Percentiles rank a stretch among this genome's conserved stretches.
Evolutionary conservation across 2,797 vertebrate genomes (phyloP).

Genomic region (Psittacula echo): DNA sequence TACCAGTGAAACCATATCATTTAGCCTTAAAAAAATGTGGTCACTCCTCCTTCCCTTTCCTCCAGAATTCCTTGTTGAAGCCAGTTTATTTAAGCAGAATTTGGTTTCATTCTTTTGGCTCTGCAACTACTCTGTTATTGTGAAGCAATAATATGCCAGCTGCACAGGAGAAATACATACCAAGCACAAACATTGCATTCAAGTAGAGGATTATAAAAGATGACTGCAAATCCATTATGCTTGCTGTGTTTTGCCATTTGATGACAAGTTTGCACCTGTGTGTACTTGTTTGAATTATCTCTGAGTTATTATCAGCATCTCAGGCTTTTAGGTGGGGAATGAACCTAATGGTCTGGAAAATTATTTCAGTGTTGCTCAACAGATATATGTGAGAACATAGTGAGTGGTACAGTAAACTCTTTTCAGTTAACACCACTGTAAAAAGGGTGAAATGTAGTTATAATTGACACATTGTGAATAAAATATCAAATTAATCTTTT

Average conservation of each 20-base stretch:
- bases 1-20: neutral
- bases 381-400: neutral
- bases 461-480: neutral
- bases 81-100: neutral
- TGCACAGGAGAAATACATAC: neutral
- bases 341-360: constrained; percentile 46
- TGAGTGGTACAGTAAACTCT: neutral
- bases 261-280: constrained; percentile 5
- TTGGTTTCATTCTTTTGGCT: neutral
- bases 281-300: constrained; percentile 28
- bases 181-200: neutral
- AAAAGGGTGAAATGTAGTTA: neutral
- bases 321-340: constrained; percentile 1
- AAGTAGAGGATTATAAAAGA: neutral
- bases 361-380: constrained; percentile 3
- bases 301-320: neutral
- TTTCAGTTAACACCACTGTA: neutral
- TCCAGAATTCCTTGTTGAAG: neutral
- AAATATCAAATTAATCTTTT: neutral
- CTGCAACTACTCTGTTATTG: neutral
- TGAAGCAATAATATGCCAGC: neutral
- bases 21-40: neutral
- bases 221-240: constrained; percentile 1
- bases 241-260: constrained; percentile 11
- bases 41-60: neutral